Conservation (phyloP, 2,113 vertebrate species). For the Perca schrenkii region DNA sequence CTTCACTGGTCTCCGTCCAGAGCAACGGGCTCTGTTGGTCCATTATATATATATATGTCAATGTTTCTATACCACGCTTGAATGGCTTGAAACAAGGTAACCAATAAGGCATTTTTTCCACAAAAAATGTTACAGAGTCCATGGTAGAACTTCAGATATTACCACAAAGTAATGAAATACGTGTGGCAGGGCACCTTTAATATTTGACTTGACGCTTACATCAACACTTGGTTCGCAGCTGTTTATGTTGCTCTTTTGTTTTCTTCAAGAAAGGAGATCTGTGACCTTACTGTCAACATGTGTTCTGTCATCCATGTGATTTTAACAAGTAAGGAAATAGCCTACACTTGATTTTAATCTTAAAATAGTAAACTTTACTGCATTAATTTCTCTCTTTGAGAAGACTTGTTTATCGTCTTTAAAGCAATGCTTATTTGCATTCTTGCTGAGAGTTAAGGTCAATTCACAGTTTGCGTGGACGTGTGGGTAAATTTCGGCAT, state of each 20-base stretch:
- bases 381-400: neutral
- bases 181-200: too few species aligned
- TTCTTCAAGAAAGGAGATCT: conserved; percentile 31
- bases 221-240: neutral
- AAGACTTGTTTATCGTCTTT: neutral
- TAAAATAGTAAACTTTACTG: neutral
- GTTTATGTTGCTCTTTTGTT: neutral
- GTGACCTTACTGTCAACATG: neutral
- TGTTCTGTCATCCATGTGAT: conserved; percentile 6
- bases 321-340: conserved; percentile 48
- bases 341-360: neutral
- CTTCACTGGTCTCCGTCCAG: too few species aligned
- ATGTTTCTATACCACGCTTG: too few species aligned
- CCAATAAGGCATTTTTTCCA: too few species aligned
- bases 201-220: neutral
- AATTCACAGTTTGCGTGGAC: neutral
- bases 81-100: too few species aligned
- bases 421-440: neutral
- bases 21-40: too few species aligned
- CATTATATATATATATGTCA: too few species aligned
- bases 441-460: neutral
- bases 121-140: too few species aligned
- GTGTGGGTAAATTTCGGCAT: too few species aligned
- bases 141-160: too few species aligned
- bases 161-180: too few species aligned